These are phyloP conservation scores for Noctilio leporinus DNA, from an alignment of 2,113 vertebrate genomes.

Conservation along the genomic window DNA sequence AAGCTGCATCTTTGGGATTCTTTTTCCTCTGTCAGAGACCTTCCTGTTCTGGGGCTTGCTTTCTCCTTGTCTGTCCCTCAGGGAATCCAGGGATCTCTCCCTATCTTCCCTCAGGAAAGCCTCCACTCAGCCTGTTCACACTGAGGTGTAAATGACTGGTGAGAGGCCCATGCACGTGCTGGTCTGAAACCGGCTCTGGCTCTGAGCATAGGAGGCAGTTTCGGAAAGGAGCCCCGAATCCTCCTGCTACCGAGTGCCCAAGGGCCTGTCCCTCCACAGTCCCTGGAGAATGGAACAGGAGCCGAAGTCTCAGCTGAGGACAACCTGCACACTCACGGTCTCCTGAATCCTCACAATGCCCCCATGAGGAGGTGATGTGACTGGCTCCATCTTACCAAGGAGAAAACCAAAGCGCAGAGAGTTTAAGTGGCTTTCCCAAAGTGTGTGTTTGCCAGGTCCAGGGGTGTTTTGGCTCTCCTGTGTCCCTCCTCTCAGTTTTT, in stretches of 20 bases:
- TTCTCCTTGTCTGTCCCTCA: background rate
- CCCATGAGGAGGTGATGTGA: background rate
- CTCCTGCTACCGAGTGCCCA: rapidly evolving
- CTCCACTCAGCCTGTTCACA: background rate
- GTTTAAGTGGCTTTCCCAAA: background rate
- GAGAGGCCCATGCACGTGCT: background rate
- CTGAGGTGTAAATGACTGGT: background rate
- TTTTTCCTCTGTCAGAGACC: background rate
- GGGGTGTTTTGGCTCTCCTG: background rate
- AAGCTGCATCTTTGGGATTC: background rate
- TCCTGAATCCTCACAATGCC: background rate
- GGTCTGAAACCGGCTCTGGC: background rate
- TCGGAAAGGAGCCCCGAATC: background rate
- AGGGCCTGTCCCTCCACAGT: too few species aligned
- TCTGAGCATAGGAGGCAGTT: background rate
- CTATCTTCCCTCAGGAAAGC: background rate
- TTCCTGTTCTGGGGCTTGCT: background rate
- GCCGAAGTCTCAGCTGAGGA: background rate
- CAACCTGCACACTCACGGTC: background rate
- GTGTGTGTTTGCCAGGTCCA: background rate
- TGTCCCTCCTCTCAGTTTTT: background rate
- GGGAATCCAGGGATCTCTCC: background rate
- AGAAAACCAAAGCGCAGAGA: background rate
- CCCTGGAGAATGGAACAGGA: background rate
- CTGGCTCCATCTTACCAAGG: background rate